Percentiles rank a stretch among this genome's conserved stretches.
Evolutionary conservation across 92 coral and sea anemone species (phyloP).

Genomic region (Epizoanthus stellaris): DNA sequence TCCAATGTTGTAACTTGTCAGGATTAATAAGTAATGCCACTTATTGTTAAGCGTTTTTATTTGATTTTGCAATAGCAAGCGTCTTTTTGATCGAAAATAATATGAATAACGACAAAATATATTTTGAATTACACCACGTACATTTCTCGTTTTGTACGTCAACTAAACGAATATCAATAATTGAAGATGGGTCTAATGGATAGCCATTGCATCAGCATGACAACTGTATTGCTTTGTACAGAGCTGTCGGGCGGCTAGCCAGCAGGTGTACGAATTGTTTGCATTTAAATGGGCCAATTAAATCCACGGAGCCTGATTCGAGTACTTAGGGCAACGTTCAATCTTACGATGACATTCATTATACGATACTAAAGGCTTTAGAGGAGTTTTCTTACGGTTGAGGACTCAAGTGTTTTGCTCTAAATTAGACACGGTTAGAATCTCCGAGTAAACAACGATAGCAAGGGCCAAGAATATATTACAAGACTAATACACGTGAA

Average conservation of each 20-base stretch:
- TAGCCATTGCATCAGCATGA: background rate
- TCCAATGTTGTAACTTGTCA: background rate
- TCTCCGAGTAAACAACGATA: background rate
- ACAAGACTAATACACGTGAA: background rate
- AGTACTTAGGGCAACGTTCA: background rate
- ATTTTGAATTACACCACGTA: conserved; percentile 5
- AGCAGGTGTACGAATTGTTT: conserved; percentile 14
- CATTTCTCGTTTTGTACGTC: background rate
- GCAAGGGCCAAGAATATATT: background rate
- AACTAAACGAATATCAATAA: background rate
- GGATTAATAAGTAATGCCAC: conserved; percentile 26
- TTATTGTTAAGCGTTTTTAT: conserved; percentile 11
- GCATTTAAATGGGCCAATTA: conserved; percentile 1
- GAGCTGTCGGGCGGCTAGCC: background rate
- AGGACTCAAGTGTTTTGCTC: background rate
- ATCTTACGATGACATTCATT: background rate
- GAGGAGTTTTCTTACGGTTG: background rate
- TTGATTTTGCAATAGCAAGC: background rate
- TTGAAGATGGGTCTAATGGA: background rate
- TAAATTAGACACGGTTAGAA: background rate
- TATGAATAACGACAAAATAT: too few species aligned
- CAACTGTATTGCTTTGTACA: background rate
- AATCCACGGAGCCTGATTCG: background rate
- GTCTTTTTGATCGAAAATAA: background rate
- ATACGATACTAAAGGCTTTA: background rate